Conservation (phyloP, 2,797 vertebrate genomes). For the Hyperoplus lanceolatus region DNA sequence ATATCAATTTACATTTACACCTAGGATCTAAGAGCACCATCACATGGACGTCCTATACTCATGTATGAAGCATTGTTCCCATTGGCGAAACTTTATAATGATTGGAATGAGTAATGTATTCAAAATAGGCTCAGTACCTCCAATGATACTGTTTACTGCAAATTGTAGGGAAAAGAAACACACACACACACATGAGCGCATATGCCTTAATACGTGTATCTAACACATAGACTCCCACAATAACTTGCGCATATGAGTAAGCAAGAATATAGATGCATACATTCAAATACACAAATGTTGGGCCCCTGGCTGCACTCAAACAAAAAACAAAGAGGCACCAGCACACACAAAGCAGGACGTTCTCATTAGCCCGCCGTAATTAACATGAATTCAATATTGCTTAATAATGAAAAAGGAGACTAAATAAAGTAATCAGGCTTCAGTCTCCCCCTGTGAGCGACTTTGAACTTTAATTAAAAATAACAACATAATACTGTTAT, state of each 20-base stretch:
- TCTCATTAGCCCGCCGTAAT: conserved; percentile 73
- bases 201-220: too few species aligned
- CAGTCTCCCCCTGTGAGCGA: conserved; percentile 39
- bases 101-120: conserved; percentile 59
- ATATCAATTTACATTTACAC: conserved; percentile 24
- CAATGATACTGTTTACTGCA: conserved; percentile 43
- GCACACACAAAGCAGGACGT: conserved; percentile 30
- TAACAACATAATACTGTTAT: conserved; percentile 39
- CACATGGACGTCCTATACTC: conserved; percentile 2
- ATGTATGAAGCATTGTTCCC: conserved; percentile 21
- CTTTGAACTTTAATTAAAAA: conserved; percentile 65
- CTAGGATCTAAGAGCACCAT: conserved; percentile 9
- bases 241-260: not conserved
- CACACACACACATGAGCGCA: conserved; percentile 5
- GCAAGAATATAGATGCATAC: not conserved
- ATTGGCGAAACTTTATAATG: conserved; percentile 36
- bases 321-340: conserved; percentile 4
- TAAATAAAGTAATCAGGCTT: conserved; percentile 64
- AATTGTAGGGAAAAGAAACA: conserved; percentile 15
- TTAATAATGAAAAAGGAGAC: conserved; percentile 69
- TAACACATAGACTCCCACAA: not conserved
- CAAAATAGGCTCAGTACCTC: conserved; percentile 31
- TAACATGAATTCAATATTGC: conserved; percentile 68
- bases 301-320: conserved; percentile 2
- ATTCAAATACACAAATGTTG: not conserved